These are phyloP conservation scores for Holothuria scabra DNA, from an alignment of 53 echinoderm and acorn worm genomes.

Conservation along the genomic window DNA sequence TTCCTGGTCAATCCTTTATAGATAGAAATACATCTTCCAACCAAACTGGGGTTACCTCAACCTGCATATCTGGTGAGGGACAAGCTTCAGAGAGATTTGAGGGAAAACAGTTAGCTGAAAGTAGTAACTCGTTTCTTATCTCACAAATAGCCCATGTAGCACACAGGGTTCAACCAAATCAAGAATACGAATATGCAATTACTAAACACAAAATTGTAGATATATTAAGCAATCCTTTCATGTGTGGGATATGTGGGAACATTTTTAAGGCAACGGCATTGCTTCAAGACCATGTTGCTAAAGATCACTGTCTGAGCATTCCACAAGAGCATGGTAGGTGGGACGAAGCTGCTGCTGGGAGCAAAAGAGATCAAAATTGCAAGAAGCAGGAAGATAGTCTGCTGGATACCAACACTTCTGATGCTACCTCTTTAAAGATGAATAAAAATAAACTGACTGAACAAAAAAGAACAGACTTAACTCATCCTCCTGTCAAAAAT, in stretches of 20 bases:
- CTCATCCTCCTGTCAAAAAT: too few species aligned
- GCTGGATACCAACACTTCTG: too few species aligned
- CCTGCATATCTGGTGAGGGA: too few species aligned
- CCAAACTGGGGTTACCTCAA: too few species aligned
- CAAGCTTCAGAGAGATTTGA: too few species aligned
- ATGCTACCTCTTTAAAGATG: too few species aligned
- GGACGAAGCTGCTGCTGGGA: neutral
- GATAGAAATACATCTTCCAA: too few species aligned
- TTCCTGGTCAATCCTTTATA: too few species aligned
- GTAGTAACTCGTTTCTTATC: neutral
- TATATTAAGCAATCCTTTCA: constrained; percentile 1
- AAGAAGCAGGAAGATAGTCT: neutral
- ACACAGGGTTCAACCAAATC: neutral
- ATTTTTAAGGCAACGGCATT: neutral
- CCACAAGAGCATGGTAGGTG: neutral
- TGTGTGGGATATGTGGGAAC: constrained; percentile 41
- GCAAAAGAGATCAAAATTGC: neutral
- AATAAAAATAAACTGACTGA: too few species aligned
- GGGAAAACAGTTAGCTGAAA: neutral
- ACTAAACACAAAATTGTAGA: constrained; percentile 22
- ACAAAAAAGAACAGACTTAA: too few species aligned
- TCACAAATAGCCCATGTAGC: constrained; percentile 13
- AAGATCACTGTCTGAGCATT: neutral
- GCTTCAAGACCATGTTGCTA: neutral
- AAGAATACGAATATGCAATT: neutral